phyloP scores from a whole-genome alignment of 2,113 vertebrate genomes.

The Cyphomyrus discorhynchus region DNA sequence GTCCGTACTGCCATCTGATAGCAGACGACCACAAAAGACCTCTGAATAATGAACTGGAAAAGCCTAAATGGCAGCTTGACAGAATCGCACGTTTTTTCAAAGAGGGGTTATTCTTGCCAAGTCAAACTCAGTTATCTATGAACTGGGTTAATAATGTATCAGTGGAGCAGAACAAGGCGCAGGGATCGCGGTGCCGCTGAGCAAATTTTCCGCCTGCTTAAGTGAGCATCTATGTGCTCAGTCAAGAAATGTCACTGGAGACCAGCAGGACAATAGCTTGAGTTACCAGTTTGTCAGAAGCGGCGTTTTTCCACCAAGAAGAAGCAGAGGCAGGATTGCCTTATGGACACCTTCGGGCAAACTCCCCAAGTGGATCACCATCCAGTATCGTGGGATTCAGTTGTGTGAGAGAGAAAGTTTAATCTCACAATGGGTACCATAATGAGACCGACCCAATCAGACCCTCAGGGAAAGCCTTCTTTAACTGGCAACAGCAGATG shows the following conservation, averaged over 20 bases:
- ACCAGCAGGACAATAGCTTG: neutral
- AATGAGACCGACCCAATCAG: neutral
- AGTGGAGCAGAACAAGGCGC: neutral
- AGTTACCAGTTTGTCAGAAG: neutral
- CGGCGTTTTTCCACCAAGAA: neutral
- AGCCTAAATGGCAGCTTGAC: neutral
- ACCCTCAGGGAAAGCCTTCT: neutral
- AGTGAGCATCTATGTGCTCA: neutral
- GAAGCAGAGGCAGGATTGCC: neutral
- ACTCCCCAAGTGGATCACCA: neutral
- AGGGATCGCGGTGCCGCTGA: neutral
- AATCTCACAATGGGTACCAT: neutral
- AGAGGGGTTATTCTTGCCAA: neutral
- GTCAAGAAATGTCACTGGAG: neutral
- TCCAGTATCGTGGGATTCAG: neutral
- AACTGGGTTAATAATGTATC: neutral
- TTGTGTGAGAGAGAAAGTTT: neutral
- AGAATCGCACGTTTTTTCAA: neutral
- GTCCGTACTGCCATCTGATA: neutral
- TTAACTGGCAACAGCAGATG: neutral
- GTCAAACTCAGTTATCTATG: neutral
- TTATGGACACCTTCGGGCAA: neutral
- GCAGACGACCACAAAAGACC: neutral
- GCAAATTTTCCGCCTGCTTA: neutral
- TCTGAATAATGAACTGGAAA: neutral